A percentile compares a stretch with the other conserved stretches of the same genome.
Conservation (phyloP, 2,797 vertebrate genomes). For the Hafferia zeledoni region DNA sequence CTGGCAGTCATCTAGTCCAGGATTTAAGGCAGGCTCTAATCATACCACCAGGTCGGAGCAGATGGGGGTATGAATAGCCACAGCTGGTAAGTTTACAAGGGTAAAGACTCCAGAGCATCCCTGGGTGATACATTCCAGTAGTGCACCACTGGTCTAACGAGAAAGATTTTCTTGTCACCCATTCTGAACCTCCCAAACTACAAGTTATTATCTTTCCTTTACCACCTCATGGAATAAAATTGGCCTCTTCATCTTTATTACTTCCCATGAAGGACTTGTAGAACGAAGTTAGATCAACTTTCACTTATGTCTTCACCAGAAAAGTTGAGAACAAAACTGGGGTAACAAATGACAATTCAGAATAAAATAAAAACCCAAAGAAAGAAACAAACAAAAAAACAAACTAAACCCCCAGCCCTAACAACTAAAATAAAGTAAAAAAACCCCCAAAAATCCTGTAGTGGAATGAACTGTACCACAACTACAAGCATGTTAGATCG, state of each 20-base stretch:
- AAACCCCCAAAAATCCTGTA: fast-evolving
- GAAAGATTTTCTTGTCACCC: neutral
- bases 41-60: neutral
- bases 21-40: neutral
- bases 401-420: too few relatives aligned
- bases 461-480: neutral
- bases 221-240: fast-evolving
- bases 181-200: neutral
- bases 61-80: neutral
- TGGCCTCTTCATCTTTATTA: neutral
- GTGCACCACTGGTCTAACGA: fast-evolving
- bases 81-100: fast-evolving
- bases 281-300: neutral
- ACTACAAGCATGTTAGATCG: neutral
- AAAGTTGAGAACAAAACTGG: neutral
- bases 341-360: neutral
- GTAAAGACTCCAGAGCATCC: neutral
- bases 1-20: neutral
- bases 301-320: neutral
- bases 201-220: neutral
- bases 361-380: neutral
- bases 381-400: too few relatives aligned
- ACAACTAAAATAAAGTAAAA: neutral
- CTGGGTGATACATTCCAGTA: neutral
- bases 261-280: fast-evolving